phyloP scores from a whole-genome alignment of 2,113 vertebrate genomes.

The Accipiter cooperii region DNA sequence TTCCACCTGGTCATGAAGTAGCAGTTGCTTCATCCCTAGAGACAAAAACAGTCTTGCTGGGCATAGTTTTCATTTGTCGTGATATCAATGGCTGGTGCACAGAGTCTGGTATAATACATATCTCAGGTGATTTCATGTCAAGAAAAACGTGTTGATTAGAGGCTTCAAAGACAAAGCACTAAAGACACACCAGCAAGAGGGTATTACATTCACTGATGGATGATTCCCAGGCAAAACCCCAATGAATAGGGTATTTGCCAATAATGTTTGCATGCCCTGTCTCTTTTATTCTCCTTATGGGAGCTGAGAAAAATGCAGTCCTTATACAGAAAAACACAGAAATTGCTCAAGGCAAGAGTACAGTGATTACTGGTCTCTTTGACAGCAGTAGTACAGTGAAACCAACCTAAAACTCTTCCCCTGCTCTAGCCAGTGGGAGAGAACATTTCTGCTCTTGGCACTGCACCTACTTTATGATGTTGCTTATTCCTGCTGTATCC shows the following conservation, averaged over 20 bases:
- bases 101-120: neutral
- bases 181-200: neutral
- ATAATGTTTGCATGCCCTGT: neutral
- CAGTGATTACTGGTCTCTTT: neutral
- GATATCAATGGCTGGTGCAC: neutral
- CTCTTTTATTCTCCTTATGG: neutral
- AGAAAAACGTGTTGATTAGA: neutral
- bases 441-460: neutral
- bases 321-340: neutral
- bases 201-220: neutral
- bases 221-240: neutral
- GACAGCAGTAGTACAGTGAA: neutral
- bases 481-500: neutral
- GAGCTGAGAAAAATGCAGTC: neutral
- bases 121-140: neutral
- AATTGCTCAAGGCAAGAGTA: neutral
- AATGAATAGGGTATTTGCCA: neutral
- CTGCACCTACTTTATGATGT: neutral
- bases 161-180: neutral
- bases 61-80: neutral
- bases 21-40: neutral
- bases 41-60: neutral
- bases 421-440: neutral
- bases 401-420: neutral
- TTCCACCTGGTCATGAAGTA: neutral